phyloP scores from a whole-genome alignment of 2,797 vertebrate genomes.

The Darevskia nairensis region DNA sequence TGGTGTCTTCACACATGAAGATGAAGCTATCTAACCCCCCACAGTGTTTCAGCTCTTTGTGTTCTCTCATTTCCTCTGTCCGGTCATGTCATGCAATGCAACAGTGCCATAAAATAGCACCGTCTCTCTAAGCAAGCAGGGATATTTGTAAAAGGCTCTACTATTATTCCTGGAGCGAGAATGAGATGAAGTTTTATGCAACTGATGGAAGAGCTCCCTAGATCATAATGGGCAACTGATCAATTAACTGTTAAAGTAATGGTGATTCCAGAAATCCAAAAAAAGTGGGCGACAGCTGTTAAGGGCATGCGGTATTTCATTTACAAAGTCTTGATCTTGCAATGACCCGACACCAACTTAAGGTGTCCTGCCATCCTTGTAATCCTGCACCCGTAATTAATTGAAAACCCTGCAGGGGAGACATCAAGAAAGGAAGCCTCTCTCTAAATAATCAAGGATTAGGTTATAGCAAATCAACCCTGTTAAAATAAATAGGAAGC shows the following conservation, averaged over 20 bases:
- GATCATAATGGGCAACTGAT: conserved; percentile 12
- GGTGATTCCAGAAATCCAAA: conserved; percentile 11
- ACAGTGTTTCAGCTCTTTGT: neutral
- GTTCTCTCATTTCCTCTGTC: neutral
- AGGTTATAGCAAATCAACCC: conserved; percentile 48
- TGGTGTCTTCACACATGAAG: neutral
- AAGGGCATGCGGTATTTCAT: neutral
- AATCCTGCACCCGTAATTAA: conserved; percentile 53
- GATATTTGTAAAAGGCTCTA: neutral
- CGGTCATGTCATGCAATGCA: neutral
- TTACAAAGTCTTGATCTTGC: neutral
- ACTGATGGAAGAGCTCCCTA: conserved; percentile 6
- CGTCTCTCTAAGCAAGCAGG: neutral
- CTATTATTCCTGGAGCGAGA: fast-evolving
- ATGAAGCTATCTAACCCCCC: neutral
- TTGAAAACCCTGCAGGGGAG: conserved; percentile 21
- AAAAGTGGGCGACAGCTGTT: conserved; percentile 24
- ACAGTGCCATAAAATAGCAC: neutral
- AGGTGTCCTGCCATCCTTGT: conserved; percentile 6
- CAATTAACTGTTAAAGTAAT: conserved; percentile 29
- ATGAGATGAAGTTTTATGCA: neutral
- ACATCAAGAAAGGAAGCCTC: conserved; percentile 31
- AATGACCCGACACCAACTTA: conserved; percentile 40
- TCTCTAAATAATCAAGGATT: conserved; percentile 50
- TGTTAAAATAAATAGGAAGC: conserved; percentile 59